These are phyloP conservation scores for Sebastes oblongus DNA, from an alignment of 2,797 vertebrate genomes.

Conservation along the genomic window DNA sequence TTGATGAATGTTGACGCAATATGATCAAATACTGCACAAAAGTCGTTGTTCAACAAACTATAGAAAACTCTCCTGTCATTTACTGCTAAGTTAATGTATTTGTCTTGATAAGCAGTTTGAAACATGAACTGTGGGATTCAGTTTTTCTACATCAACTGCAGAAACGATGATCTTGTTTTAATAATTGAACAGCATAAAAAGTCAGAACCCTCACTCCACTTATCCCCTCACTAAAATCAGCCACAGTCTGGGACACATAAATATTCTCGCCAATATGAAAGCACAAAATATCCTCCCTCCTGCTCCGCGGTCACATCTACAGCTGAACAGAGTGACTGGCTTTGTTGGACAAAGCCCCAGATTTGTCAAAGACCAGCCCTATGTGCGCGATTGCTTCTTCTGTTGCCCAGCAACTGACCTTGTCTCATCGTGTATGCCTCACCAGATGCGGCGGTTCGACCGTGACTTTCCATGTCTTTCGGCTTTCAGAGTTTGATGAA, in stretches of 20 bases:
- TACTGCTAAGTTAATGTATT: background rate
- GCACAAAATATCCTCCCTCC: conserved; percentile 16
- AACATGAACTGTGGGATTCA: background rate
- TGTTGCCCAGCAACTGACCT: conserved; percentile 68
- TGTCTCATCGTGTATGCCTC: conserved; percentile 25
- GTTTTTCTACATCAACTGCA: background rate
- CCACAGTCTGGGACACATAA: conserved; percentile 8
- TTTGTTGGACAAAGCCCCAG: conserved; percentile 45
- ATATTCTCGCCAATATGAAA: conserved; percentile 1
- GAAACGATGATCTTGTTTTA: background rate
- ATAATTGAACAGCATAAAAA: background rate
- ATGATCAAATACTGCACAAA: background rate
- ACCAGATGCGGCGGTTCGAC: conserved; percentile 15
- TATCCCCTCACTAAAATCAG: conserved; percentile 15
- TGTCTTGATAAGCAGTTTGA: background rate
- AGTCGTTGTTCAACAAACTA: background rate
- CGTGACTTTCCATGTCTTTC: background rate
- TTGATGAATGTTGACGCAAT: background rate
- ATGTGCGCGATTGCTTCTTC: conserved; percentile 37
- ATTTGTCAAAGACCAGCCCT: conserved; percentile 51
- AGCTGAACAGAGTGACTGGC: conserved; percentile 46
- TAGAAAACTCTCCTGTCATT: background rate
- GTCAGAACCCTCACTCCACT: background rate
- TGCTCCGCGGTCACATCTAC: conserved; percentile 49
- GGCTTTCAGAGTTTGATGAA: background rate